A percentile compares a stretch with the other conserved stretches of the same genome.
These are phyloP conservation scores for Neoitamus cyanurus DNA, from an alignment of 2,888 invertebrate genomes.

Conservation along the genomic window DNA sequence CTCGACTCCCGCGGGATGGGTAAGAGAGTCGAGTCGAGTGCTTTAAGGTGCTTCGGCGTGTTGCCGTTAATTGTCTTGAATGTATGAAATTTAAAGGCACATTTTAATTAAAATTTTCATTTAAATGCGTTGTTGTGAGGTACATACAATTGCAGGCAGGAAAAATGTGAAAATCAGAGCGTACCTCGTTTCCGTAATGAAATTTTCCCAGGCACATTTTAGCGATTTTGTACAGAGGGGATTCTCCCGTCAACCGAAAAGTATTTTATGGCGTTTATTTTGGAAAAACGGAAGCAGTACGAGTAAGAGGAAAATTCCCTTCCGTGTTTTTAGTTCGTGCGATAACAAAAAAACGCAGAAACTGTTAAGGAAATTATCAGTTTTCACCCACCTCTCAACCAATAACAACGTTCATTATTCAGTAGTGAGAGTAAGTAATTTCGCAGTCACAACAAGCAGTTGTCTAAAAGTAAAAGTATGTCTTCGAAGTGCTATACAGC, in stretches of 20 bases:
- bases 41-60: not conserved
- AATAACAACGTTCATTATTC: too few species aligned
- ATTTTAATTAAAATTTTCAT: not conserved
- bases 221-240: not conserved
- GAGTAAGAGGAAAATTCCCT: too few species aligned
- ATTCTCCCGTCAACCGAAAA: not conserved
- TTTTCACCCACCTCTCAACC: too few species aligned
- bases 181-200: not conserved
- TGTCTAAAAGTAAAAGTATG: too few species aligned
- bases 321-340: too few species aligned
- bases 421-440: too few species aligned
- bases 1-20: not conserved
- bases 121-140: not conserved
- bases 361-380: too few species aligned
- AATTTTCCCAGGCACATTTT: not conserved
- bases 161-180: not conserved
- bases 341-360: too few species aligned
- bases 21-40: not conserved
- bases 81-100: not conserved
- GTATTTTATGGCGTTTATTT: not conserved
- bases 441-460: too few species aligned
- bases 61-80: not conserved
- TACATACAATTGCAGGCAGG: not conserved
- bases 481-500: too few species aligned
- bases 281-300: too few species aligned